Conservation (phyloP, 2,113 vertebrate genomes). For the Chiloscyllium plagiosum region DNA sequence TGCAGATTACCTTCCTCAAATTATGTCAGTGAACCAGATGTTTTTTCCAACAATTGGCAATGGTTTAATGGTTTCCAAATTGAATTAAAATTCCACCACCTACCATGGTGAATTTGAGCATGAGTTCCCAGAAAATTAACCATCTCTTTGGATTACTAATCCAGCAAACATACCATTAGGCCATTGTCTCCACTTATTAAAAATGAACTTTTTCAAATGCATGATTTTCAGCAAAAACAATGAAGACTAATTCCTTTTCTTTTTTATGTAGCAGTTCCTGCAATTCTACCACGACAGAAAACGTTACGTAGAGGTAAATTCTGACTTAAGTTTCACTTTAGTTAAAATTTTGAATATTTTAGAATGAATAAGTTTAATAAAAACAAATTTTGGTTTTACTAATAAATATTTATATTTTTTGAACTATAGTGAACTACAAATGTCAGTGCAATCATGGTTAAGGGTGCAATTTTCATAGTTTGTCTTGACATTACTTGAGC, state of each 20-base stretch:
- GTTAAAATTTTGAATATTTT: not conserved
- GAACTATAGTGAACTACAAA: not conserved
- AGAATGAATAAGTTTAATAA: not conserved
- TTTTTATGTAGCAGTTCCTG: not conserved
- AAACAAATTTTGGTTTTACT: not conserved
- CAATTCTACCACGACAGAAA: not conserved
- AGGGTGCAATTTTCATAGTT: not conserved
- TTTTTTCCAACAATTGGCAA: too few species aligned
- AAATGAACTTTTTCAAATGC: not conserved
- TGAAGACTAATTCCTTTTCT: not conserved
- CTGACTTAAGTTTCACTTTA: not conserved
- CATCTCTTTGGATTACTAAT: too few species aligned
- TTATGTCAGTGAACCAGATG: too few species aligned
- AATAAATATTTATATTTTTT: not conserved
- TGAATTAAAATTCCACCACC: too few species aligned
- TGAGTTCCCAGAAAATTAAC: too few species aligned
- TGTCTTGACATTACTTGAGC: too few species aligned
- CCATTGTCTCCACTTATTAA: too few species aligned
- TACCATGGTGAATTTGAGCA: too few species aligned
- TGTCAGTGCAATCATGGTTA: not conserved
- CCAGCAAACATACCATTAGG: too few species aligned
- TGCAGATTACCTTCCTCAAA: too few species aligned
- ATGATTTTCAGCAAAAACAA: not conserved
- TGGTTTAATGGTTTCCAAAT: too few species aligned
- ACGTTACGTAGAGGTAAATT: not conserved